Conservation (phyloP, 1,140 invertebrate species). For the Polyergus mexicanus region DNA sequence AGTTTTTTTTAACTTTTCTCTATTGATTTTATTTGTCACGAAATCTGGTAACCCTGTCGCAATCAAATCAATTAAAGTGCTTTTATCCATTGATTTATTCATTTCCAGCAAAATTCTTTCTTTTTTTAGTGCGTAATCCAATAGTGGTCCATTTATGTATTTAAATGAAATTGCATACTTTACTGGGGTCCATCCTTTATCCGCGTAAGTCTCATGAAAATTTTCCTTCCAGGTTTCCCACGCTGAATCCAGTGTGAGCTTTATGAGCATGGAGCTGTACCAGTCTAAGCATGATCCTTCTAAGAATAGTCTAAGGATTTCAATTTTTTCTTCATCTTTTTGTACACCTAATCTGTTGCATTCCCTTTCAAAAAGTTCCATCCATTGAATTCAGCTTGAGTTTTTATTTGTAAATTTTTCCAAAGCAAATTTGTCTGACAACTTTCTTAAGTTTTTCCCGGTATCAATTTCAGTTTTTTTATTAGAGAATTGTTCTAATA, state of each 20-base stretch:
- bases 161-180: conserved; percentile 15
- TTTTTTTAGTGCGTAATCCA: neutral
- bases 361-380: conserved; percentile 45
- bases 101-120: conserved; percentile 37
- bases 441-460: neutral
- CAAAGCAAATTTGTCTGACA: conserved; percentile 19
- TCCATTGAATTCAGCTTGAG: conserved; percentile 45
- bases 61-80: conserved; percentile 9
- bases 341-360: conserved; percentile 44
- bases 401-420: conserved; percentile 10
- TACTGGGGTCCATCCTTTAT: conserved; percentile 62
- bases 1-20: neutral
- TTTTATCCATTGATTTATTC: neutral
- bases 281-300: conserved; percentile 58
- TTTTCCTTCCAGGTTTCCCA: conserved; percentile 65
- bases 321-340: conserved; percentile 27
- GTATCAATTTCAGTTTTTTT: no score
- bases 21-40: conserved; percentile 44
- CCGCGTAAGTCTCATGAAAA: conserved; percentile 63
- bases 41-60: conserved; percentile 18
- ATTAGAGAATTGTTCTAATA: neutral
- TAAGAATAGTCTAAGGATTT: conserved; percentile 41
- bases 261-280: conserved; percentile 61
- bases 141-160: conserved; percentile 7
- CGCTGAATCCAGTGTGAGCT: conserved; percentile 59